Base-by-base conservation (phyloP, 2,888 invertebrate genomes). In the Orthosia gracilis region DNA sequence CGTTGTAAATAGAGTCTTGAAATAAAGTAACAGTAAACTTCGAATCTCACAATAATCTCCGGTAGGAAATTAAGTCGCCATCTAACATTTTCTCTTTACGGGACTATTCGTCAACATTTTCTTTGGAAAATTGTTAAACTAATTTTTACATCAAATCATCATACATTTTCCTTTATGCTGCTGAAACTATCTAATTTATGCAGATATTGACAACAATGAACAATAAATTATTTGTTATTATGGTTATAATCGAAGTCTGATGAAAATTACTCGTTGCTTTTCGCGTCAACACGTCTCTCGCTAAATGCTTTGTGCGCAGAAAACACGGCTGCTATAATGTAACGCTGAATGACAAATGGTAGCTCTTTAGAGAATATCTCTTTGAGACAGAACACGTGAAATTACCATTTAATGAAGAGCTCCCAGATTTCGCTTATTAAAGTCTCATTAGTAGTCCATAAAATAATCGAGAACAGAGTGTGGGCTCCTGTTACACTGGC, bases 361-460 rank as follows among this genome's bases (percentile, higher is more conserved):
- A 82, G 81, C 88, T 88, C 85, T 88, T 88, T 86, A 89, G 91
- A 91, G 91, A 91, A 92, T 89, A 92, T 91, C 91, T 89, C 91
- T 92, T 90, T 91, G 87, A 89, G 90, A 89, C 86, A 84, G 79
- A 88, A 87, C 83, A 78, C 84, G 80, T 86, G 80, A 90, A 85
- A 86, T 85, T 78, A 84, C 94, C 94, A 92, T 80, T 89, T 84
- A 86, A 74, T 71, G 58, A 80, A 86, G 93, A 91, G 63, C 93
- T 87, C 73, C 79, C 75, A 83, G 83, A 85, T 89, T 90, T 87
- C 83, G 78, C 82, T 89, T 82, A 81, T 86, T 88, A 89, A 85
- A 85, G 87, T 85, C 79, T 76, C 78, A 85, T 85, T 87, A 87
- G 85, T 88, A 87, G 89, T 88, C 85, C 82, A 82, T 86, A 85